Evolutionary conservation across 2,113 vertebrate species (phyloP), one percentile per base, ranked within the genome.

Genomic region (Sylvia atricapilla): DNA sequence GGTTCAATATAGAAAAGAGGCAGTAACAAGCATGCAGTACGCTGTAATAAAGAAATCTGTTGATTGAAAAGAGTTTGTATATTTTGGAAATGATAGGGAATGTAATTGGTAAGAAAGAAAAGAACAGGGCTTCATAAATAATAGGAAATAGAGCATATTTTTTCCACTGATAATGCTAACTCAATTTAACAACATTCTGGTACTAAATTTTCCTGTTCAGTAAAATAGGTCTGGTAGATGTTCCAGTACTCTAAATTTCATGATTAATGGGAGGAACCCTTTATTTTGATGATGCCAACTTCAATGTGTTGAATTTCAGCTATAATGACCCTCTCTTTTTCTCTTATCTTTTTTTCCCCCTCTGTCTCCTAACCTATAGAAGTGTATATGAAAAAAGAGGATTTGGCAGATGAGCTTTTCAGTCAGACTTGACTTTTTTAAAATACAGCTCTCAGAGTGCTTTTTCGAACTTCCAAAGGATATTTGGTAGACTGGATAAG

Each of bases 61-160:
- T 99, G 99, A 99, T 99, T 99, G 99, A 99, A 99, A 99, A 99
- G 99, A 99, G 99, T 99, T 99, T 99, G 99, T 99, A 98, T 99
- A 99, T 99, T 99, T 99, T 99, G 98, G 98, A 99, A 99, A 99
- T 99, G 99, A 99, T 99, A 99, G 99, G 99, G 99, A 98, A 98
- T 99, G 99, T 99, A 99, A 99, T 99, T 99, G 99, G 99, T 98
- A 98, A 98, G 98, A 99, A 98, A 99, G 98, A 98, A 99, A 99
- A 99, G 99, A 98, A 99, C 99, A 99, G 98, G 98, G 98, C 98
- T 99, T 99, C 98, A 98, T 98, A 98, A 98, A 98, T 99, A 99
- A 99, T 99, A 98, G 99, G 99, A 99, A 99, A 99, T 99, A 98
- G 99, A 99, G 98, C 99, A 98, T 99, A 99, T 99, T 99, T 99